Evolutionary conservation across 2,888 invertebrate species (phyloP), one percentile per base, ranked within the genome.

Genomic region (Petrolisthes manimaculis): DNA sequence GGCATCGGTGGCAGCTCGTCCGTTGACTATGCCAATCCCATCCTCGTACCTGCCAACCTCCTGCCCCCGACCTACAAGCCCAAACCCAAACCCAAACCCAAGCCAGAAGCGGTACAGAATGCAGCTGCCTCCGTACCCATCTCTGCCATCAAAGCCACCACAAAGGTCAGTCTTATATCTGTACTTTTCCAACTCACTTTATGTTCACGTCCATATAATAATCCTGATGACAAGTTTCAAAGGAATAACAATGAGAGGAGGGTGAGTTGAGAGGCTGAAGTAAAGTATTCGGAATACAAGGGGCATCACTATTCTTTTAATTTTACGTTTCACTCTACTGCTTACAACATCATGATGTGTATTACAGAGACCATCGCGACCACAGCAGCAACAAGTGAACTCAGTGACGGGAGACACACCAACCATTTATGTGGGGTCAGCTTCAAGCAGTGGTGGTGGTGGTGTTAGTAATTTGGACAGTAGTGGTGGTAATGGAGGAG

Each of bases 361-460:
- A 37, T 37, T 37, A 37, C 37, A 78, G 37, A 56, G 21, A 56
- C 75, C 54, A n/a, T 2, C 55, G 4, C 56, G 21, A 3, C 84
- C 54, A 12, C 24, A 8, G 61, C 67, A 9, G 37, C 81, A 9
- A 24, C 24, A 24, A 24, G 61, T 83, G 2, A 85, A 85, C 56
- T 79, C 83, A 91, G 93, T 93, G 91, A 92, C 94, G 89, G 95
- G 95, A 24, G 95, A 95, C 91, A 94, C 95, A 0, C 95, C 95
- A 0, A 95, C 95, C 51, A 92, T 94, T 6, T 95, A 95, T 90
- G 94, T 95, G 5, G 94, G 89, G 6, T 77, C 89, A 14, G 56
- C 84, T 53, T 69, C 55, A 0, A 18, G 24, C 37, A 83, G 21
- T 54, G 54, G 55, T 37, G 18, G 18, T 24, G 24, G 56, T 24